These are phyloP conservation scores for Antedon mediterranea DNA, from an alignment of 53 echinoderm and acorn worm species.

Conservation along the genomic window DNA sequence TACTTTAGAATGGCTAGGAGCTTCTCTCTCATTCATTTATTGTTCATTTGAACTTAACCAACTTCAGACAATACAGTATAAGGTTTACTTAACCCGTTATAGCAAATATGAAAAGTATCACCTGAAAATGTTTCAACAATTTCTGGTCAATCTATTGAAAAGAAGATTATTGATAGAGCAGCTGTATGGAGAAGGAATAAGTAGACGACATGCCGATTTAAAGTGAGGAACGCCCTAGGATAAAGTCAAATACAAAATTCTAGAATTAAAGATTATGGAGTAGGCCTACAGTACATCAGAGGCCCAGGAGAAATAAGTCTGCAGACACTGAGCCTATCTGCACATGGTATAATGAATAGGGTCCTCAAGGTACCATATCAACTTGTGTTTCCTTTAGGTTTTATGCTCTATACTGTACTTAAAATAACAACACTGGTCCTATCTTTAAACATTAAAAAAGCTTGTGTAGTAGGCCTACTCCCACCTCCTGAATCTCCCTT, in stretches of 20 bases:
- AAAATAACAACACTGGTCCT: too few relatives aligned
- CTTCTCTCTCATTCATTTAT: background rate
- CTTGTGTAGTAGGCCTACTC: too few relatives aligned
- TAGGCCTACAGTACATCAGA: too few relatives aligned
- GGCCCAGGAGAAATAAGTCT: too few relatives aligned
- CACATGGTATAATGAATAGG: too few relatives aligned
- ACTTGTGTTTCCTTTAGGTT: too few relatives aligned
- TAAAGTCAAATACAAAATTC: background rate
- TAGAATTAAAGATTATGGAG: too few relatives aligned
- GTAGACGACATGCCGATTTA: background rate
- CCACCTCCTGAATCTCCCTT: too few relatives aligned
- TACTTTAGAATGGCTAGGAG: background rate
- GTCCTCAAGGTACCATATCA: too few relatives aligned
- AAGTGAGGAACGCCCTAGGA: background rate
- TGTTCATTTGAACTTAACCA: background rate
- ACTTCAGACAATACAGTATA: background rate
- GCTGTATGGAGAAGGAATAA: background rate
- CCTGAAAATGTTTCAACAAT: conserved; percentile 1
- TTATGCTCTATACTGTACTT: too few relatives aligned
- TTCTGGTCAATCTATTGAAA: background rate
- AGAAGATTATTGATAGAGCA: background rate
- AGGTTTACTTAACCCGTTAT: background rate
- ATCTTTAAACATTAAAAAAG: too few relatives aligned
- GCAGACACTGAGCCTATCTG: too few relatives aligned
- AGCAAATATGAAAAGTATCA: background rate